Evolutionary conservation across 23 tunicate genomes (phyloP), one percentile per base, ranked within the genome.

Genomic region (Phallusia fumigata): DNA sequence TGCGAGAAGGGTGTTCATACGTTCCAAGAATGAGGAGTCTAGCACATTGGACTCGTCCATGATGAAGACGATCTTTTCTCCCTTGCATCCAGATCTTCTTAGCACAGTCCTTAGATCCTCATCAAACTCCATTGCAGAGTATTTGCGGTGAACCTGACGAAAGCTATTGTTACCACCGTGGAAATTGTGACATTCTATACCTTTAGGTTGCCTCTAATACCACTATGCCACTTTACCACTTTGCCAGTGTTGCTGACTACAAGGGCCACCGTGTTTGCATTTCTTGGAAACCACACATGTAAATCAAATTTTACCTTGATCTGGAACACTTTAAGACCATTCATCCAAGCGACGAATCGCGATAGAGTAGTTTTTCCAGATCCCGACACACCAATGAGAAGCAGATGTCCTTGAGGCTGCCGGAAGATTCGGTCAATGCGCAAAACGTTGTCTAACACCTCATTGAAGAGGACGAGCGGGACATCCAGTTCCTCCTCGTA

Each of bases 271-370:
- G 58, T 15, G 15, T 51, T 15, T 18, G 58, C 15, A 51, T 13
- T 51, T 13, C 58, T 51, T 51, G 18, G 18, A 51, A 13, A 15
- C 58, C 15, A 51, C 58, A 51, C 18, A 51, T 51, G 58, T 51
- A 13, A 15, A 15, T 51, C 69, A 22, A 58, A 24, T 21, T 76
- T 34, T 69, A 89, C 98, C 90, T 96, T 96, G 75, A 96, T 89
- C 78, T 96, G 99, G 76, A 88, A 91, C 21, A 96, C 99, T 31
- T 81, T 84, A 44, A 96, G 65, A 15, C 99, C 99, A 78, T 96
- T 96, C 99, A 96, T 96, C 99, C 99, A 96, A 65, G 99, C 99
- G 47, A 96, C 99, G 65, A 96, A 96, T 78, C 99, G 65, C 2
- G 99, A 96, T 33, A 96, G 64, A 30, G 99, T 96, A 5, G 99